phyloP scores from a whole-genome alignment of 2,113 vertebrate species.

The Datnioides undecimradiatus region DNA sequence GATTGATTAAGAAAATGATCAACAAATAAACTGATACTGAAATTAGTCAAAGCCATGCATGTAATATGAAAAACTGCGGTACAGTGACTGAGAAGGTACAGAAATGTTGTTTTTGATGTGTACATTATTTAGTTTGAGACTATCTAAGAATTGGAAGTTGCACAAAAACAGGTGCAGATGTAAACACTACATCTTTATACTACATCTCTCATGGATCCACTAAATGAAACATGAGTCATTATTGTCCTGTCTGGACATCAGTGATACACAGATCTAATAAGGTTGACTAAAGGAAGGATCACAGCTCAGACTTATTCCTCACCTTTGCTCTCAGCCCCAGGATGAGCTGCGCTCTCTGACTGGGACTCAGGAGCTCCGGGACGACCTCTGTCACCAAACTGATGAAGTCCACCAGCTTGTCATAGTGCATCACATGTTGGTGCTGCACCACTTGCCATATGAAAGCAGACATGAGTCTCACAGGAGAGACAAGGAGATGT shows the following conservation, averaged over 20 bases:
- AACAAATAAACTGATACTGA: too few relatives aligned
- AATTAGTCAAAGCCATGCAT: too few relatives aligned
- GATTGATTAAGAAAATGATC: too few relatives aligned
- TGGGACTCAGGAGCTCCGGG: constrained; percentile 80
- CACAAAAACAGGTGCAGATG: too few relatives aligned
- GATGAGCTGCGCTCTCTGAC: constrained; percentile 80
- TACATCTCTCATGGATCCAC: not conserved
- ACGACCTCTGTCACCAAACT: constrained; percentile 67
- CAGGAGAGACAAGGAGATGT: constrained; percentile 68
- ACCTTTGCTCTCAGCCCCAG: constrained; percentile 86
- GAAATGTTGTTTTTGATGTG: too few relatives aligned
- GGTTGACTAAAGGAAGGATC: too few relatives aligned
- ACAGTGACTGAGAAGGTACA: too few relatives aligned
- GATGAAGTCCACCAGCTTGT: constrained; percentile 82
- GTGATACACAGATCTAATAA: not conserved
- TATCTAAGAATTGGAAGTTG: too few relatives aligned
- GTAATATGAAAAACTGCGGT: too few relatives aligned
- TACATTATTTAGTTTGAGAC: too few relatives aligned
- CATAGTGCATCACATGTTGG: constrained; percentile 76
- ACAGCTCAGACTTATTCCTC: constrained; percentile 9
- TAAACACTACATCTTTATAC: too few relatives aligned
- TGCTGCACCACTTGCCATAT: constrained; percentile 74
- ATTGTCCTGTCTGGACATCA: not conserved
- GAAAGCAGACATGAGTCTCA: constrained; percentile 80
- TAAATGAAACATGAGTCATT: not conserved